Evolutionary conservation across 1,140 invertebrate species (phyloP).

Genomic region (Copidosoma floridanum): DNA sequence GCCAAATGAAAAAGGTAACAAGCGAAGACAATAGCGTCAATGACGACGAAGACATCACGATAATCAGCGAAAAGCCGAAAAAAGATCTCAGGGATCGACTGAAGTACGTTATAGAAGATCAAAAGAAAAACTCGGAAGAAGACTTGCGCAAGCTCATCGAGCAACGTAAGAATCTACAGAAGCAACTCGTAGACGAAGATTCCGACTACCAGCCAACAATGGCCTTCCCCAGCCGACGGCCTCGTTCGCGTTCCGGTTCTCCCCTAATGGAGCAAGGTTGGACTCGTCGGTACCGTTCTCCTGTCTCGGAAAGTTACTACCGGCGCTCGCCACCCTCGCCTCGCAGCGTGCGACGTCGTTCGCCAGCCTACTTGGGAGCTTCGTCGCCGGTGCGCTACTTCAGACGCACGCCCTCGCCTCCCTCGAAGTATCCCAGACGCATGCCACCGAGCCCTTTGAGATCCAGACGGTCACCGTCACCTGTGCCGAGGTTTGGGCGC

Average conservation of each 20-base stretch:
- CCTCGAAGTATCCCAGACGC: background rate
- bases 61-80: background rate
- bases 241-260: background rate
- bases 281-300: too few relatives aligned
- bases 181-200: background rate
- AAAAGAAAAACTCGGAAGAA: background rate
- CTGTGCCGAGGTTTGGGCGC: background rate
- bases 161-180: conserved; percentile 1
- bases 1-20: background rate
- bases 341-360: too few relatives aligned
- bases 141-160: background rate
- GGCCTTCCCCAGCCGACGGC: background rate
- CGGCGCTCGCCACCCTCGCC: too few relatives aligned
- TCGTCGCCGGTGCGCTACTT: too few relatives aligned
- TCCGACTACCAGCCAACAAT: background rate
- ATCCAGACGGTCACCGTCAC: background rate
- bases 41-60: background rate
- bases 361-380: too few relatives aligned
- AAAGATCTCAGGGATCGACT: too few relatives aligned
- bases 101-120: background rate
- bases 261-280: background rate
- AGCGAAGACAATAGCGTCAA: background rate
- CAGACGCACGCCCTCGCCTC: too few relatives aligned
- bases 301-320: background rate
- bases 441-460: background rate